Conservation (phyloP, 2,888 invertebrate species). For the Nomada fabriciana region DNA sequence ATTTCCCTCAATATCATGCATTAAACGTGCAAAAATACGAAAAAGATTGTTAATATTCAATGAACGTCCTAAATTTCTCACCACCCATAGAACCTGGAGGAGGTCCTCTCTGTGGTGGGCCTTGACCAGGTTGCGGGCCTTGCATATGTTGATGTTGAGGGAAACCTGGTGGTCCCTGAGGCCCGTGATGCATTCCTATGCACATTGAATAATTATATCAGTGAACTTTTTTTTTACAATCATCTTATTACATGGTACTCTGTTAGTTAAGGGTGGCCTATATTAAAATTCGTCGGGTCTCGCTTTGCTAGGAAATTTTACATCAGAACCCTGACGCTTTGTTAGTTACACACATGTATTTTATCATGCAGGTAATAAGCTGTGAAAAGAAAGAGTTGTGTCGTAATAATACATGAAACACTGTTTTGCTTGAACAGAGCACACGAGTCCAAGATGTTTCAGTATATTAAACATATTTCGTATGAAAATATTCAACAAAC, state of each 20-base stretch:
- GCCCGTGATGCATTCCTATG: conserved; percentile 88
- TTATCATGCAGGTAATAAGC: conserved; percentile 60
- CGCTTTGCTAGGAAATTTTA: conserved; percentile 5
- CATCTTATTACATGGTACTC: conserved; percentile 29
- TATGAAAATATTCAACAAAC: conserved; percentile 73
- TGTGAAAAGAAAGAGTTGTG: conserved; percentile 22
- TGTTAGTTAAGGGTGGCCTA: conserved; percentile 23
- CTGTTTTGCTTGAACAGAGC: conserved; percentile 14
- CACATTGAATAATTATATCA: conserved; percentile 69
- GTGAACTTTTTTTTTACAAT: conserved; percentile 49
- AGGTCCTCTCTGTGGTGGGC: conserved; percentile 87
- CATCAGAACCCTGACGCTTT: conserved; percentile 7
- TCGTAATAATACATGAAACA: conserved; percentile 20
- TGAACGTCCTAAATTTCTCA: conserved; percentile 75
- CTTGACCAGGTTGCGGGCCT: conserved; percentile 90
- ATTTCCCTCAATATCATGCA: conserved; percentile 76
- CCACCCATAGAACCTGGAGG: conserved; percentile 85
- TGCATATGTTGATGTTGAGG: conserved; percentile 86
- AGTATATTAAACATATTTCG: conserved; percentile 25
- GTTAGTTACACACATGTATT: conserved; percentile 37
- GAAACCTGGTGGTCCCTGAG: conserved; percentile 86
- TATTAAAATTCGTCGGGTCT: conserved; percentile 30
- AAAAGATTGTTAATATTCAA: conserved; percentile 72
- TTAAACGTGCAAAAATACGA: conserved; percentile 22
- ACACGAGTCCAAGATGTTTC: conserved; percentile 70